phyloP scores from a whole-genome alignment of 2,113 vertebrate species.

The Xiphophorus couchianus region DNA sequence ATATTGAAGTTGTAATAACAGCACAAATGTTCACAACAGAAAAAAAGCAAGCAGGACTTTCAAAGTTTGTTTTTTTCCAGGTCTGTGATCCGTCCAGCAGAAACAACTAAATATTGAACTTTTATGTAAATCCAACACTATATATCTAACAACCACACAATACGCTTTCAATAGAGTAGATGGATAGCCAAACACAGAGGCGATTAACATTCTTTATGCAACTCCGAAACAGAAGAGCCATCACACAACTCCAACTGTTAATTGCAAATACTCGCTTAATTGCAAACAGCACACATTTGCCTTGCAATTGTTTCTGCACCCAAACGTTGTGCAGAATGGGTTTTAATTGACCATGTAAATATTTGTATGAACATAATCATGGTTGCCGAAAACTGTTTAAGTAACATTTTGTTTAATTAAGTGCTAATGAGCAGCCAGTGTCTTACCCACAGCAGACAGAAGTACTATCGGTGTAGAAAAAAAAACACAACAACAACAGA shows the following conservation, averaged over 20 bases:
- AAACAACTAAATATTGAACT: no score
- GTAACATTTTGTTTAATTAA: background rate
- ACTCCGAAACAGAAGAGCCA: background rate
- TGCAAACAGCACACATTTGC: background rate
- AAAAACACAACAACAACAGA: background rate
- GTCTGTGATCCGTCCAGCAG: no score
- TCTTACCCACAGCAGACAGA: background rate
- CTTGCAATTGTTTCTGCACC: background rate
- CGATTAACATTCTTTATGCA: background rate
- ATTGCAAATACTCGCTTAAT: background rate
- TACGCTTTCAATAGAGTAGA: no score
- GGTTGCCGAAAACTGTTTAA: background rate
- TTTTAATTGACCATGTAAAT: background rate
- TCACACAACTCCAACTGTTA: background rate
- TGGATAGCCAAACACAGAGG: background rate
- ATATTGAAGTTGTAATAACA: no score
- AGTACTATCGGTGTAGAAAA: background rate
- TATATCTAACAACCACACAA: no score
- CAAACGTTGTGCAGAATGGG: background rate
- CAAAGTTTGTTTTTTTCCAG: no score
- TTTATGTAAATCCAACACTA: no score
- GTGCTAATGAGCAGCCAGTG: background rate
- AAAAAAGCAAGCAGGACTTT: no score
- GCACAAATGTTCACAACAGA: no score
- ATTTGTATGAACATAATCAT: background rate